Evolutionary conservation across 2,888 invertebrate species (phyloP).

Genomic region (Drosophila prostipennis): DNA sequence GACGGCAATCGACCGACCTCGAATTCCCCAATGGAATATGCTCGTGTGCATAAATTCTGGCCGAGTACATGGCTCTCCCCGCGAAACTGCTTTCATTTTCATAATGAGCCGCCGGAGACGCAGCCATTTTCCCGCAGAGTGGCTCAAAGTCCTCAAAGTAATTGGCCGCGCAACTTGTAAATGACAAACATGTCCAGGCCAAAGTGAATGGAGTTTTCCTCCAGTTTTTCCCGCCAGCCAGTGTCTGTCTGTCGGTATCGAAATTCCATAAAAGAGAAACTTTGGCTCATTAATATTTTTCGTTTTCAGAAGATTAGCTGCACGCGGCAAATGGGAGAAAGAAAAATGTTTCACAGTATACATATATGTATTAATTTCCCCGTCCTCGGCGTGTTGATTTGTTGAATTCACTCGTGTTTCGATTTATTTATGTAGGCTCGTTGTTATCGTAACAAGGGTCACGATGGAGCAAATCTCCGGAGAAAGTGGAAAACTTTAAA

Average conservation of each 20-base stretch:
- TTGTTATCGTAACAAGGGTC: conserved; percentile 45
- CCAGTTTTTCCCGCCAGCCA: conserved; percentile 4
- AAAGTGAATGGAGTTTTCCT: conserved; percentile 26
- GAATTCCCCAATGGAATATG: conserved; percentile 74
- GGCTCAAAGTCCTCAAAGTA: conserved; percentile 46
- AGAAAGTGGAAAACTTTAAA: conserved; percentile 9
- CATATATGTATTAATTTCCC: conserved; percentile 5
- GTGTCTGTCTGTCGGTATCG: conserved; percentile 49
- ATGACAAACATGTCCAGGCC: conserved; percentile 50
- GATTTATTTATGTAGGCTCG: conserved; percentile 56
- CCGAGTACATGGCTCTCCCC: conserved; percentile 32
- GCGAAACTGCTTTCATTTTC: conserved; percentile 66
- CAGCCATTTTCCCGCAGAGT: conserved; percentile 33
- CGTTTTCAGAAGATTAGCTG: conserved; percentile 71
- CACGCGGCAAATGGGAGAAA: conserved; percentile 28
- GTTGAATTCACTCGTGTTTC: conserved; percentile 45
- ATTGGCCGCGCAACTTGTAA: conserved; percentile 53
- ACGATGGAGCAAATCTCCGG: conserved; percentile 14
- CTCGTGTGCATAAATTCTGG: conserved; percentile 72
- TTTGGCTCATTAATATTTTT: conserved; percentile 78
- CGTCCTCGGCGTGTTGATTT: conserved; percentile 52
- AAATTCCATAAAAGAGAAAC: conserved; percentile 67
- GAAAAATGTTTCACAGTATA: conserved; percentile 42
- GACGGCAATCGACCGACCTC: conserved; percentile 40
- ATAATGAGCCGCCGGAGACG: conserved; percentile 57